phyloP scores from a whole-genome alignment of 2,113 vertebrate species.

The Petrocephalus zakoni region DNA sequence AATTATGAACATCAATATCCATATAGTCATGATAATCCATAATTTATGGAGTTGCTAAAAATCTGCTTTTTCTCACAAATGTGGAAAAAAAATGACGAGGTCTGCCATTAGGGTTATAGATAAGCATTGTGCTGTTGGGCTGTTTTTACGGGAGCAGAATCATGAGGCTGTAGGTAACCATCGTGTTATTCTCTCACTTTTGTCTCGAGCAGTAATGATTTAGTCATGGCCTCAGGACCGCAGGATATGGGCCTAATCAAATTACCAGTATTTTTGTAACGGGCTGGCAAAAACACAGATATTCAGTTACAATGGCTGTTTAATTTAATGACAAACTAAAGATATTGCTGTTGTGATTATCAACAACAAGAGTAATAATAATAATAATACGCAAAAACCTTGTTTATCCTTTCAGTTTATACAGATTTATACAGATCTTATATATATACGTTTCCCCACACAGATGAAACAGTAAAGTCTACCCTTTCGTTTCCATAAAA shows the following conservation, averaged over 20 bases:
- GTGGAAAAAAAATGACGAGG: not conserved
- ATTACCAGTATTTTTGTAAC: not conserved
- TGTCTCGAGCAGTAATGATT: not conserved
- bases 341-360: not conserved
- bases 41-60: not conserved
- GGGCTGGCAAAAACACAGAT: not conserved
- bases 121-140: not conserved
- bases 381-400: not conserved
- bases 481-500: slow-evolving; percentile 17
- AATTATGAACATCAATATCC: not conserved
- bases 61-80: not conserved
- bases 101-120: not conserved
- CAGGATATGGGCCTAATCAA: not conserved
- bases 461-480: not conserved
- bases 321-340: not conserved
- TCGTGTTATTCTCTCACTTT: not conserved
- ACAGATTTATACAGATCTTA: no score
- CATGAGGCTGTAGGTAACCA: not conserved
- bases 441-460: no score
- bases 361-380: not conserved
- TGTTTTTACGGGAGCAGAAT: not conserved
- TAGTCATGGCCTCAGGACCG: not conserved
- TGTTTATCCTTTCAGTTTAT: not conserved
- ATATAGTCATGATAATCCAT: not conserved
- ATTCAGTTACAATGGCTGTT: not conserved